Conservation (phyloP, 2,888 invertebrate species). For the Trisateles emortualis region DNA sequence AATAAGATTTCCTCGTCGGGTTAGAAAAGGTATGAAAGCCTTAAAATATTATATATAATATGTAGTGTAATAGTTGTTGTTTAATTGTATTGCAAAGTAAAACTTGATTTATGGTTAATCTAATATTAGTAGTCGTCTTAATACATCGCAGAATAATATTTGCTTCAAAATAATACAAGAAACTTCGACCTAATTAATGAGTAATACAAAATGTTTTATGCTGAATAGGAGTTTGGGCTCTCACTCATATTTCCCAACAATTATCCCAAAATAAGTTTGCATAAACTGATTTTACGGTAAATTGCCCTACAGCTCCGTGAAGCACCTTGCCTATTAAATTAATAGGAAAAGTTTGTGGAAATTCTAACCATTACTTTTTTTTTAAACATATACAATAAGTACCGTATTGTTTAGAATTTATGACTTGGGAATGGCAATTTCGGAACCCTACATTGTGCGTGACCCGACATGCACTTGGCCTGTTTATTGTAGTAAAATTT, state of each 20-base stretch:
- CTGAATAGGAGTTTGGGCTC: constrained; percentile 47
- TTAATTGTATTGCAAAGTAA: too few relatives aligned
- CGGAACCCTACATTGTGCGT: too few relatives aligned
- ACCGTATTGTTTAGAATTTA: constrained; percentile 1
- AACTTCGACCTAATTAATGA: constrained; percentile 1
- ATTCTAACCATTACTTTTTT: constrained; percentile 27
- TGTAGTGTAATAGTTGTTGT: too few relatives aligned
- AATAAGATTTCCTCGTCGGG: too few relatives aligned
- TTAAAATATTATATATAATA: too few relatives aligned
- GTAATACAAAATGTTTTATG: constrained; percentile 25
- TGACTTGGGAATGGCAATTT: too few relatives aligned
- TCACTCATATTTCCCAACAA: constrained; percentile 59
- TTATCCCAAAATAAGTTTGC: constrained; percentile 63
- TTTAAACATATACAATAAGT: constrained; percentile 9
- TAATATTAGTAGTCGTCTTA: too few relatives aligned
- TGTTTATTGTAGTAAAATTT: too few relatives aligned
- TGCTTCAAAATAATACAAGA: constrained; percentile 7
- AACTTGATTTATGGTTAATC: too few relatives aligned
- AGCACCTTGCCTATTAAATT: constrained; percentile 58
- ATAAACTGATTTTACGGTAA: constrained; percentile 63
- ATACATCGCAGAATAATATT: too few relatives aligned
- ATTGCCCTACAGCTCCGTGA: constrained; percentile 53
- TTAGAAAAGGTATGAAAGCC: too few relatives aligned
- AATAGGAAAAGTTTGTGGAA: constrained; percentile 58
- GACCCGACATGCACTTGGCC: too few relatives aligned